Evolutionary conservation across 2,888 invertebrate genomes (phyloP).

Genomic region (Podabrus alpinus): DNA sequence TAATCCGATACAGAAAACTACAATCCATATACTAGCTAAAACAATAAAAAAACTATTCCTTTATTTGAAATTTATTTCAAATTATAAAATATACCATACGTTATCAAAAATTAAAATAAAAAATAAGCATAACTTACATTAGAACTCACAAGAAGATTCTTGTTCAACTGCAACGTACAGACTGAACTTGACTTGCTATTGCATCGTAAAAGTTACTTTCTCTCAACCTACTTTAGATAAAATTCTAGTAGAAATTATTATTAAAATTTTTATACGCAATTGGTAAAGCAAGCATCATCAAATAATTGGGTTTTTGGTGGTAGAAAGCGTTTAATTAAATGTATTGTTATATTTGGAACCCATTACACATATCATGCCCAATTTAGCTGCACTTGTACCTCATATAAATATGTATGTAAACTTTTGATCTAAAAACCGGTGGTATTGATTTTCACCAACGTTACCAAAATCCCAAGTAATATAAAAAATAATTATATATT

Average conservation of each 20-base stretch:
- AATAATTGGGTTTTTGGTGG: conserved; percentile 12
- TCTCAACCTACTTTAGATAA: conserved; percentile 52
- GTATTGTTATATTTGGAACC: background rate
- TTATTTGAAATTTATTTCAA: background rate
- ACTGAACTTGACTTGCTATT: conserved; percentile 48
- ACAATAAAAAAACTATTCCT: background rate
- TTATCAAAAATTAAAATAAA: background rate
- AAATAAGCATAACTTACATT: conserved; percentile 11
- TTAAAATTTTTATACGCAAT: conserved; percentile 17
- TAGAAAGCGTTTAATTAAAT: conserved; percentile 17
- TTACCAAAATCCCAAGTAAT: background rate
- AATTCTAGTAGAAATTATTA: conserved; percentile 25
- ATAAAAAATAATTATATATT: no score
- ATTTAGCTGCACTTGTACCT: background rate
- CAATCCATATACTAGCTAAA: background rate
- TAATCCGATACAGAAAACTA: background rate
- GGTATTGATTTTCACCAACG: background rate
- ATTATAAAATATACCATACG: background rate
- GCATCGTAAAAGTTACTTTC: conserved; percentile 54
- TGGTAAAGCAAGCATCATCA: conserved; percentile 7
- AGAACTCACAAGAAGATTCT: conserved; percentile 4
- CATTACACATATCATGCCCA: background rate
- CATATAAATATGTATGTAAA: background rate
- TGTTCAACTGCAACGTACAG: conserved; percentile 45
- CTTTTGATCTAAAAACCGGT: background rate